Evolutionary conservation across 2,113 vertebrate species (phyloP).

Genomic region (Gracilinanus agilis): DNA sequence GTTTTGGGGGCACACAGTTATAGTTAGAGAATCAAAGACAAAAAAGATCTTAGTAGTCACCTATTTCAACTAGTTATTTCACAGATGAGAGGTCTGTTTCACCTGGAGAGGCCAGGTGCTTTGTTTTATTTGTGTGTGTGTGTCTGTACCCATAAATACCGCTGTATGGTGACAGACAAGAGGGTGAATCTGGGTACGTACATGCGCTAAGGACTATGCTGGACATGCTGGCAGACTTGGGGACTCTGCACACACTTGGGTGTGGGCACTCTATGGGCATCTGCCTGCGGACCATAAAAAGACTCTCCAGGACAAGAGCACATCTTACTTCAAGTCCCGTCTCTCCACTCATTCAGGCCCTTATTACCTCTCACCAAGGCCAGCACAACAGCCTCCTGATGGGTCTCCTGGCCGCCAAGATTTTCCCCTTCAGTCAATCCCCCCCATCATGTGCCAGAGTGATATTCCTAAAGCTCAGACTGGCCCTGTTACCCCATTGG

Average conservation of each 20-base stretch:
- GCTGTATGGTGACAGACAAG: neutral
- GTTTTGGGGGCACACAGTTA: neutral
- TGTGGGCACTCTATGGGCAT: neutral
- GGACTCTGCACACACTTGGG: accelerated
- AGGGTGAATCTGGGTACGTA: neutral
- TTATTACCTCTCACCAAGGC: neutral
- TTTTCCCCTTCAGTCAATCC: neutral
- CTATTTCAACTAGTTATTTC: neutral
- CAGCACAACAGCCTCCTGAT: neutral
- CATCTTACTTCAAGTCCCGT: neutral
- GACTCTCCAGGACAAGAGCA: neutral
- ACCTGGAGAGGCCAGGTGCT: neutral
- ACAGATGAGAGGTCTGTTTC: neutral
- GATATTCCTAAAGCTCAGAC: neutral
- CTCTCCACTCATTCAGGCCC: neutral
- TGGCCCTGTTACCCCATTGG: neutral
- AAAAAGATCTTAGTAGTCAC: neutral
- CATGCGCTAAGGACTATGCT: neutral
- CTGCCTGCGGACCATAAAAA: neutral
- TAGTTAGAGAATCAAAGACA: neutral
- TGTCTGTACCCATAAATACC: neutral
- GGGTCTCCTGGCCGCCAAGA: neutral
- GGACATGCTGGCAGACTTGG: neutral
- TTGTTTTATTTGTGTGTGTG: neutral
- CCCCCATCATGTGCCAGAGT: neutral